phyloP scores from a whole-genome alignment of 2,797 vertebrate genomes.

The Sitta carolinensis region DNA sequence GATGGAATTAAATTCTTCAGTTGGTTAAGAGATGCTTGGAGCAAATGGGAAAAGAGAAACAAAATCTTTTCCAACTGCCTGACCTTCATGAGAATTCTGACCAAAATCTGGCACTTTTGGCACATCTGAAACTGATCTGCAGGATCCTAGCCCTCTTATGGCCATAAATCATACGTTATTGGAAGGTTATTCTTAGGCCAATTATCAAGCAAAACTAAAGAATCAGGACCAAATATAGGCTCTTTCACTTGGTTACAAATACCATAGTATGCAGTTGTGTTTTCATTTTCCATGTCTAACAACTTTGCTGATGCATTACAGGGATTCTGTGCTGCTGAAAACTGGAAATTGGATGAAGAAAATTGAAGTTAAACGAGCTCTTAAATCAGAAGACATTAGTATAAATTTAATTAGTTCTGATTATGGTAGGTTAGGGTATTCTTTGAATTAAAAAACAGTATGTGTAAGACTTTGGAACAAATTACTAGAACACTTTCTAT shows the following conservation, averaged over 20 bases:
- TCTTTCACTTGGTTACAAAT: not conserved
- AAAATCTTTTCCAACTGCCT: not conserved
- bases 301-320: conserved; percentile 60
- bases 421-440: conserved; percentile 82
- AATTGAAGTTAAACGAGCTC: conserved; percentile 84
- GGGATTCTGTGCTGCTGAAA: conserved; percentile 87
- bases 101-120: not conserved
- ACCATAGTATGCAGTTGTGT: not conserved
- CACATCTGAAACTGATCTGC: not conserved
- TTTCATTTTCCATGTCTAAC: not conserved
- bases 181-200: not conserved
- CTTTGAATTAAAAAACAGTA: not conserved
- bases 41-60: not conserved
- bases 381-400: conserved; percentile 85
- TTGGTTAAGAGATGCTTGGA: not conserved
- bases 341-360: conserved; percentile 89
- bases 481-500: not conserved
- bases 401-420: conserved; percentile 95
- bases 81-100: not conserved
- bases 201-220: not conserved
- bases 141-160: not conserved
- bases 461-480: not conserved
- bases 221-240: not conserved
- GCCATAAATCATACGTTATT: not conserved
- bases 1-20: not conserved